These are phyloP conservation scores for Zalophus californianus DNA, from an alignment of 2,797 vertebrate species.

Conservation along the genomic window DNA sequence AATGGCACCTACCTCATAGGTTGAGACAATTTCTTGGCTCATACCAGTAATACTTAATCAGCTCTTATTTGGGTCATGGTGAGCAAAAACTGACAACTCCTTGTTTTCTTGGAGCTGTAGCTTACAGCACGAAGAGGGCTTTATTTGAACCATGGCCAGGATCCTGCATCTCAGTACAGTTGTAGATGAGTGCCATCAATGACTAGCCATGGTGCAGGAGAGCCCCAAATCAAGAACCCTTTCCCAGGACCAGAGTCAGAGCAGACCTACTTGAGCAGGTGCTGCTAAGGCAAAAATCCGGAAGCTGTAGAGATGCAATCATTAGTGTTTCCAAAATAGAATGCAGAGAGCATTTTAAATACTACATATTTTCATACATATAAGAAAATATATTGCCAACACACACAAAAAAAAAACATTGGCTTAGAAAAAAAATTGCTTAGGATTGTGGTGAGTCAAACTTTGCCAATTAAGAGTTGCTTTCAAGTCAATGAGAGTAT, in stretches of 20 bases:
- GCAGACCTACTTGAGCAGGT: not conserved
- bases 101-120: not conserved
- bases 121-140: not conserved
- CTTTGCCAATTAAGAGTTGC: not conserved
- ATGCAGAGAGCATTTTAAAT: not conserved
- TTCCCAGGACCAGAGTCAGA: not conserved
- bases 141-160: not conserved
- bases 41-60: not conserved
- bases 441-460: not conserved
- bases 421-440: not conserved
- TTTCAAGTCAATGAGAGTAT: not conserved
- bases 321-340: not conserved
- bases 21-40: not conserved
- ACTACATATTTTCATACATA: not conserved
- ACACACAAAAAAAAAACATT: not conserved
- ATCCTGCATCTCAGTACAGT: no score
- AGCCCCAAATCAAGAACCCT: not conserved
- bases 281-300: not conserved
- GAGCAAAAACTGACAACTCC: not conserved
- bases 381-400: not conserved
- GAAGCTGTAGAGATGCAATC: not conserved
- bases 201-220: no score
- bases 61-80: not conserved
- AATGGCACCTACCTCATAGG: not conserved
- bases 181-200: not conserved